These are phyloP conservation scores for Syrmaticus mikado DNA, from an alignment of 2,113 vertebrate species.

Conservation along the genomic window DNA sequence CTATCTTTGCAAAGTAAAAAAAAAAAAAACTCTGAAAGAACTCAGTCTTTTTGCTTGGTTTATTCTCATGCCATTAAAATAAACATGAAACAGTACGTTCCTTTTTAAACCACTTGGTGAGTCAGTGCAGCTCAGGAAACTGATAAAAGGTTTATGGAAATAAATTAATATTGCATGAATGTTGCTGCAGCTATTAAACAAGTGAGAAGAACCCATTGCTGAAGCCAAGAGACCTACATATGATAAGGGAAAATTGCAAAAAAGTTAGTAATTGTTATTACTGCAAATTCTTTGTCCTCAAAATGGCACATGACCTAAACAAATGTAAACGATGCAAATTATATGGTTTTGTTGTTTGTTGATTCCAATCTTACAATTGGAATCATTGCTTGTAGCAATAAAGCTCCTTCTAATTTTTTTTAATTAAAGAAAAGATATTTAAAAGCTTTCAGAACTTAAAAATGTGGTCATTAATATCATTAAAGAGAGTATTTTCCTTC, in stretches of 20 bases:
- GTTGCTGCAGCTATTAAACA: slow-evolving; percentile 52
- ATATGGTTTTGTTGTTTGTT: not conserved
- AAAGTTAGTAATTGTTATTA: slow-evolving; percentile 40
- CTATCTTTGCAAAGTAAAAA: not conserved
- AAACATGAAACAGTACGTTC: slow-evolving; percentile 43
- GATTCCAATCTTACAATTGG: not conserved
- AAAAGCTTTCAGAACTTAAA: no score
- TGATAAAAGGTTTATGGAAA: slow-evolving; percentile 61
- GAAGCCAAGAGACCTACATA: slow-evolving; percentile 23
- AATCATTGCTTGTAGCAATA: not conserved
- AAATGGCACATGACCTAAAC: not conserved
- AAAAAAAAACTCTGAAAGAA: not conserved
- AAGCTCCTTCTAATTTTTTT: not conserved
- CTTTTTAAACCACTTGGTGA: slow-evolving; percentile 58
- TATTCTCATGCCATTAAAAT: slow-evolving; percentile 2
- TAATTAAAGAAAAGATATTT: not conserved
- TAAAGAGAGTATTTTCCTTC: not conserved
- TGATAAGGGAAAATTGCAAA: not conserved
- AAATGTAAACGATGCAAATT: not conserved
- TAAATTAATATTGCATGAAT: slow-evolving; percentile 65
- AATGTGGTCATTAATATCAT: not conserved
- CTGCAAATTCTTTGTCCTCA: not conserved
- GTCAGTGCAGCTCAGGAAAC: slow-evolving; percentile 50
- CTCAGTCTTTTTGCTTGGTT: not conserved
- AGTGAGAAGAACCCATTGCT: not conserved